phyloP scores from a whole-genome alignment of 2,888 invertebrate genomes.

The Drosophila gaucha region DNA sequence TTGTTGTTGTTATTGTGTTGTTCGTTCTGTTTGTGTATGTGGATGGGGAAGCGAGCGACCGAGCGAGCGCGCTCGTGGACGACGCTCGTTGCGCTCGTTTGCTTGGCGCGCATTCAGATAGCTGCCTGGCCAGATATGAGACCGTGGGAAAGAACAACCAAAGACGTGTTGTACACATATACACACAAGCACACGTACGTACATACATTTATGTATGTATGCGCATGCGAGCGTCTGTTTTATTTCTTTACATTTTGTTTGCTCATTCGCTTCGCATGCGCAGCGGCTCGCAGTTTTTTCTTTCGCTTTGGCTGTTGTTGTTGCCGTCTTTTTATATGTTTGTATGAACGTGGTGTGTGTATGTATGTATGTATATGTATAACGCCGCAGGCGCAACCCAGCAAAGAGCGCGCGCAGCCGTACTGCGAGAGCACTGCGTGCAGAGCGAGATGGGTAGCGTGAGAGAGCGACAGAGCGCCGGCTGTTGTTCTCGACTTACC shows the following conservation, averaged over 20 bases:
- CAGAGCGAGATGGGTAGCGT: constrained; percentile 1
- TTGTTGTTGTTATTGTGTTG: constrained; percentile 49
- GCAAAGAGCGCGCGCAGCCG: constrained; percentile 22
- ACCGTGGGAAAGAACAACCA: constrained; percentile 85
- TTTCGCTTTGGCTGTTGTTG: constrained; percentile 31
- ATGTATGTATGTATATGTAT: constrained; percentile 5
- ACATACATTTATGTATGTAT: constrained; percentile 35
- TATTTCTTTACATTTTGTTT: constrained; percentile 70
- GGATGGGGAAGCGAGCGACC: constrained; percentile 19
- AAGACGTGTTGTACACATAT: constrained; percentile 76
- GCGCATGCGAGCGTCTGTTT: constrained; percentile 63
- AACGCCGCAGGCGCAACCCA: constrained; percentile 55
- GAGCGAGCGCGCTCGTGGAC: constrained; percentile 37
- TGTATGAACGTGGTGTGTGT: constrained; percentile 16
- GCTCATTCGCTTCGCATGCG: constrained; percentile 74
- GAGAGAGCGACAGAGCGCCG: constrained; percentile 47
- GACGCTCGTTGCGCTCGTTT: constrained; percentile 58
- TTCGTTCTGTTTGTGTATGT: constrained; percentile 29
- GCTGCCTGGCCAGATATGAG: constrained; percentile 83
- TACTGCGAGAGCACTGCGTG: constrained; percentile 4
- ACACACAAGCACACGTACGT: constrained; percentile 34
- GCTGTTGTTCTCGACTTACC: constrained; percentile 54
- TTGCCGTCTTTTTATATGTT: constrained; percentile 20
- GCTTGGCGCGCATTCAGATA: constrained; percentile 71
- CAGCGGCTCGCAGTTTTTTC: constrained; percentile 54